Evolutionary conservation across 2,888 invertebrate species (phyloP), one percentile per base, ranked within the genome.

Genomic region (Phyllotreta striolata): DNA sequence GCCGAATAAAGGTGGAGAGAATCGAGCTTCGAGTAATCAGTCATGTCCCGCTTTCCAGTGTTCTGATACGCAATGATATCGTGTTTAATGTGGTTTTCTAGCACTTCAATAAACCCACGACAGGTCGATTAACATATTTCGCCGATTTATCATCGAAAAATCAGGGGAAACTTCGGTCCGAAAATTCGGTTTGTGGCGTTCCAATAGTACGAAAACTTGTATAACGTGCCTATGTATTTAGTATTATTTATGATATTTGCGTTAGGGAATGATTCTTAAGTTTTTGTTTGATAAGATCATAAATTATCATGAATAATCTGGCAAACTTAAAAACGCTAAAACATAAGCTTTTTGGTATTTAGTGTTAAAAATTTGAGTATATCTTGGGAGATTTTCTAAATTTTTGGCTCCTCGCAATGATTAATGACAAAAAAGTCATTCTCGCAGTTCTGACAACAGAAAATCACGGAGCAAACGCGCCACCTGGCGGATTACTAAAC

Each of bases 401-500:
- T 24, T 24, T 24, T 24, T 24, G 24, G 24, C 24, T 24, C 24
- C 24, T 24, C 24, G 24, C 24, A 24, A 24, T 24, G 24, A 24
- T 24, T 24, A 24, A 24, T 24, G 24, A 24, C 24, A 24, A 24
- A 24, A 4, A 4, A 24, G 24, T 3, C 2, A 24, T 24, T 24
- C 24, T 24, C 24, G 24, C 24, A 24, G 24, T 24, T 8, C 14
- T 24, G 13, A n/a, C 12, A 24, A 46, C 46, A 12, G 46, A 24
- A 12, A 12, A 46, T 14, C 49, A 49, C 34, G 8, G 34, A 64
- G 24, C 24, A 24, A 24, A 24, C n/a, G 66, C 67, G 66, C 67
- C 74, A 74, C 75, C 75, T 76, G 75, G 72, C 62, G 71, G 74
- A 76, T 76, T 75, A 78, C 73, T 24, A 34, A 69, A 77, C 76